phyloP scores from a whole-genome alignment of 2,797 vertebrate species.

The Xerus rutilus region DNA sequence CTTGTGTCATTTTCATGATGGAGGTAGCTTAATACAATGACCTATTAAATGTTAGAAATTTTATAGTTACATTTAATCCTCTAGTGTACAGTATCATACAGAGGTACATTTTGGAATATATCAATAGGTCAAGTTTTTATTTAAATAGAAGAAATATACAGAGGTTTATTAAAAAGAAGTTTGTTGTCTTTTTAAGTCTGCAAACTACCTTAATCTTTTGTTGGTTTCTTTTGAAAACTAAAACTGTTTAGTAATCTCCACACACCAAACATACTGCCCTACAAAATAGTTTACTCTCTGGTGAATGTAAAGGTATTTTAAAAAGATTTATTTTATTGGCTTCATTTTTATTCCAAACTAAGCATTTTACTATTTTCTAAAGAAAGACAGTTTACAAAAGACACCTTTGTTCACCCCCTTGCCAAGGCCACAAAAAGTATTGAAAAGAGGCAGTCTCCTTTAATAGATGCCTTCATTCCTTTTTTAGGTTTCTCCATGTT shows the following conservation, averaged over 20 bases:
- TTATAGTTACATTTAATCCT: not conserved
- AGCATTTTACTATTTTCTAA: constrained; percentile 26
- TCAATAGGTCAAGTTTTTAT: not conserved
- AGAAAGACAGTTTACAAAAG: not conserved
- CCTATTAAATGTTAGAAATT: not conserved
- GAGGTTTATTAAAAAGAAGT: not conserved
- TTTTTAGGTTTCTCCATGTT: constrained; percentile 21
- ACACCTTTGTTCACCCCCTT: not conserved
- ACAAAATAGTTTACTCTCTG: constrained; percentile 11
- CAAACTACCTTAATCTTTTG: constrained; percentile 6
- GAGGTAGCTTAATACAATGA: not conserved
- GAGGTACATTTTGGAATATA: not conserved
- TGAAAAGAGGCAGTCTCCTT: constrained; percentile 3
- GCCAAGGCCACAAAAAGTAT: not conserved
- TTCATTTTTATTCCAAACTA: constrained; percentile 19
- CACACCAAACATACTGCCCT: not conserved
- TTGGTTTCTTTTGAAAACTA: constrained; percentile 42
- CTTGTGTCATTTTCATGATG: not conserved
- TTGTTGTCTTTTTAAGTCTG: not conserved
- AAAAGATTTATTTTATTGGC: not conserved
- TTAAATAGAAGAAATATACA: constrained; percentile 1
- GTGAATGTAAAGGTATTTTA: constrained; percentile 12
- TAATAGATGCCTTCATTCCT: constrained; percentile 26
- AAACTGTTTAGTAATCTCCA: not conserved
- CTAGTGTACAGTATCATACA: not conserved